Conservation (phyloP, 2,888 invertebrate species). For the Molorchus minor region DNA sequence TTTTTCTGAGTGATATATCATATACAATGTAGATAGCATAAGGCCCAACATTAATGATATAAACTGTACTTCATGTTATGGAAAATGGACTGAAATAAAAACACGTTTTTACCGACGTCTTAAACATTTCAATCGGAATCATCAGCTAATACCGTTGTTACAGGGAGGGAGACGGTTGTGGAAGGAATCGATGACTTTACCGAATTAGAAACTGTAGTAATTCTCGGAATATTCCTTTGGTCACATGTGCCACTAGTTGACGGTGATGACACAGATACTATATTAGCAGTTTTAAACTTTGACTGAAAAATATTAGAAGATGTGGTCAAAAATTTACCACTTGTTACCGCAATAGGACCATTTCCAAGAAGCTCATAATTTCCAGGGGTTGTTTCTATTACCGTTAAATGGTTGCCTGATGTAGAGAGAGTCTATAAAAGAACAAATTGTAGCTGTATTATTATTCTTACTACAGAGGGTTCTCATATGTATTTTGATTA, state of each 20-base stretch:
- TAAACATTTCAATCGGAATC: conserved; percentile 31
- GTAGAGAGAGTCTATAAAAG: conserved; percentile 40
- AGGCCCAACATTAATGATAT: background rate
- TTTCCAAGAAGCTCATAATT: conserved; percentile 53
- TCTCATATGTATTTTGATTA: too few relatives aligned
- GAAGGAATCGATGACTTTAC: conserved; percentile 15
- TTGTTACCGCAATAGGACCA: conserved; percentile 46
- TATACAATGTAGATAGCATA: background rate
- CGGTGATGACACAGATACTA: conserved; percentile 44
- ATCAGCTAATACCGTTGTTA: conserved; percentile 31
- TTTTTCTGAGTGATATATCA: background rate
- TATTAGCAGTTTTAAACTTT: conserved; percentile 42
- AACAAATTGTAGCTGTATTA: conserved; percentile 2
- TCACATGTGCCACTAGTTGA: conserved; percentile 27
- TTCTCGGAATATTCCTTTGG: conserved; percentile 23
- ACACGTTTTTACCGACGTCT: background rate
- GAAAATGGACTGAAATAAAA: too few relatives aligned
- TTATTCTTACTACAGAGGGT: too few relatives aligned
- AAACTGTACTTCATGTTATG: background rate
- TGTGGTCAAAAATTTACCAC: conserved; percentile 48
- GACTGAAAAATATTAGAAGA: conserved; percentile 36
- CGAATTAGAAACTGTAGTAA: conserved; percentile 14
- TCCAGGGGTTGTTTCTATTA: conserved; percentile 56
- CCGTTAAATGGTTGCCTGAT: conserved; percentile 50
- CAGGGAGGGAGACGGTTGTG: conserved; percentile 10